Conservation (phyloP, 2,797 vertebrate genomes). For the Trachops cirrhosus region DNA sequence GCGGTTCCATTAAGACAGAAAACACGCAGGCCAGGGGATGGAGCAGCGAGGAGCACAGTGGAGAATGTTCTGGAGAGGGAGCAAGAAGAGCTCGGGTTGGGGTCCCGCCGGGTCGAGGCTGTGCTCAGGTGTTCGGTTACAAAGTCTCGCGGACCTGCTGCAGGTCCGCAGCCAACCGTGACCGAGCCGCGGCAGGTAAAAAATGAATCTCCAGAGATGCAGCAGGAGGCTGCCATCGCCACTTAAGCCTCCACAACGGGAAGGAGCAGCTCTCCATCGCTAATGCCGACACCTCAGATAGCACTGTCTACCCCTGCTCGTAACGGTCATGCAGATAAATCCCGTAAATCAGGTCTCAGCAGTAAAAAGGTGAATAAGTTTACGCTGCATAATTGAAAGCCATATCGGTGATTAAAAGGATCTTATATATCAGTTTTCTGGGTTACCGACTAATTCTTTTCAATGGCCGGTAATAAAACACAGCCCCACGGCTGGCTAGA, state of each 20-base stretch:
- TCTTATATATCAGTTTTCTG: conserved; percentile 86
- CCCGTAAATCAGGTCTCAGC: conserved; percentile 85
- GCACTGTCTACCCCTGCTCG: conserved; percentile 75
- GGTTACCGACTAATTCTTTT: conserved; percentile 87
- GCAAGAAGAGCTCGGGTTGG: background rate
- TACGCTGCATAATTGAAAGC: conserved; percentile 86
- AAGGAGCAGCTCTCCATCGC: conserved; percentile 69
- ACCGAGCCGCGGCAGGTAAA: conserved; percentile 13
- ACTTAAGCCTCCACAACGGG: conserved; percentile 36
- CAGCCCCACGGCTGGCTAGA: conserved; percentile 70
- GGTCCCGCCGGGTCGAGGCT: background rate
- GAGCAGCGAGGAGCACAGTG: background rate
- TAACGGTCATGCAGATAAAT: conserved; percentile 81
- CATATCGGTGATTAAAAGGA: conserved; percentile 87
- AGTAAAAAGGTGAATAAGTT: conserved; percentile 88
- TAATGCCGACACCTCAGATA: conserved; percentile 69
- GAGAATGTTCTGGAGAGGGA: background rate
- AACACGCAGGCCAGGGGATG: background rate
- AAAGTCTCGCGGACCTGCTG: background rate
- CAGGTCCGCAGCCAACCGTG: conserved; percentile 38
- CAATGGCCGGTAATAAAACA: conserved; percentile 82
- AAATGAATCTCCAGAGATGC: conserved; percentile 55
- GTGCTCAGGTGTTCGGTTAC: background rate
- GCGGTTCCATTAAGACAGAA: background rate
- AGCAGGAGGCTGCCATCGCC: conserved; percentile 44